These are phyloP conservation scores for Muntiacus reevesi DNA, from an alignment of 2,113 vertebrate species.

Conservation along the genomic window DNA sequence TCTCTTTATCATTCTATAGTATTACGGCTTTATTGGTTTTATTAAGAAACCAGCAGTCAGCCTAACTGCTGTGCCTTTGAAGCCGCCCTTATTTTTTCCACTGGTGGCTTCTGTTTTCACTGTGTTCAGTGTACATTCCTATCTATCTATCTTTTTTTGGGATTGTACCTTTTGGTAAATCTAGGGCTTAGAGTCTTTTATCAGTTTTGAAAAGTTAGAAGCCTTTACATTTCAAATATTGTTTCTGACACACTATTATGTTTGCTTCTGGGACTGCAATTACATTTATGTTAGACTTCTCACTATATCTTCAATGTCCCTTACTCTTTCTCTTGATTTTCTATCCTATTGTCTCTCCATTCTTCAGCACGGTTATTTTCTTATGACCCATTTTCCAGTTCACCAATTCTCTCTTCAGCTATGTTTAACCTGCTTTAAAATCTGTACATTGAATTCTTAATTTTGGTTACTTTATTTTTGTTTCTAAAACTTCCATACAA, in stretches of 20 bases:
- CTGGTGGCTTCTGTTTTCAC: slow-evolving; percentile 6
- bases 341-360: not conserved
- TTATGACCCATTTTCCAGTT: not conserved
- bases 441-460: not conserved
- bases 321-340: not conserved
- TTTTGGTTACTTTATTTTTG: not conserved
- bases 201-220: not conserved
- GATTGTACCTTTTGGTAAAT: not conserved
- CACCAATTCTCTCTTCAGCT: slow-evolving; percentile 21
- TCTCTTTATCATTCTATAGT: not conserved
- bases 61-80: not conserved
- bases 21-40: not conserved
- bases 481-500: slow-evolving; percentile 1
- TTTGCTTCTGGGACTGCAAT: slow-evolving; percentile 3
- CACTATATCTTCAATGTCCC: not conserved
- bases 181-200: not conserved
- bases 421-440: slow-evolving; percentile 23
- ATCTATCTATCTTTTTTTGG: not conserved
- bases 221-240: slow-evolving; percentile 30
- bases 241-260: not conserved
- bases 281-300: not conserved
- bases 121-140: not conserved
- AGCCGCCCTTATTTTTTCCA: not conserved
- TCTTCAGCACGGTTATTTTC: slow-evolving; percentile 26
- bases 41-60: not conserved